Percentiles rank a stretch among this genome's conserved stretches.
phyloP scores from a whole-genome alignment of 2,797 vertebrate genomes.

The Oreonectes daqikongensis region DNA sequence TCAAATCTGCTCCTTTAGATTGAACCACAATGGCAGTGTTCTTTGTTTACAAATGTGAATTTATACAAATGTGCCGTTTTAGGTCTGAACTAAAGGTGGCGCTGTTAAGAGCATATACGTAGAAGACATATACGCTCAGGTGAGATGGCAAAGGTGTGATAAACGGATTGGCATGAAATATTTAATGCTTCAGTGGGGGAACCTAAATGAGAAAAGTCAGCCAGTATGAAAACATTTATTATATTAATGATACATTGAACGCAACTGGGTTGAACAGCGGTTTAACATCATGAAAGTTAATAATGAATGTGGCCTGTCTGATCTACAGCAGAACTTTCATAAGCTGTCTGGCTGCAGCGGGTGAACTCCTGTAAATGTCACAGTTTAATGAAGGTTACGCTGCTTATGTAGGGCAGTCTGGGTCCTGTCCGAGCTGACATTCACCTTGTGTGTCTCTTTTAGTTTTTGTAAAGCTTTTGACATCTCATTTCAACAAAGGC shows the following conservation, averaged over 20 bases:
- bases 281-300: constrained; percentile 40
- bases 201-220: constrained; percentile 21
- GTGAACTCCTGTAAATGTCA: constrained; percentile 53
- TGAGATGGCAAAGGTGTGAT: constrained; percentile 25
- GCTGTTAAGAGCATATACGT: neutral
- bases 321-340: constrained; percentile 49
- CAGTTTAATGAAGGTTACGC: constrained; percentile 48
- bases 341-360: constrained; percentile 34
- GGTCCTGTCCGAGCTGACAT: constrained; percentile 6
- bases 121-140: constrained; percentile 15
- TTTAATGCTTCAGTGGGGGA: constrained; percentile 6
- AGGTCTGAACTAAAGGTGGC: constrained; percentile 7
- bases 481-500: neutral
- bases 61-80: neutral
- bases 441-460: neutral
- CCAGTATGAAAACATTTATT: constrained; percentile 23
- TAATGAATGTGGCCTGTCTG: constrained; percentile 53
- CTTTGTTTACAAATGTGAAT: constrained; percentile 2
- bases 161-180: constrained; percentile 29
- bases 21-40: too few relatives aligned
- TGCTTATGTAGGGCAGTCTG: constrained; percentile 11
- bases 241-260: constrained; percentile 12
- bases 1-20: too few relatives aligned
- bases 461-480: neutral
- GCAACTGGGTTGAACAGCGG: neutral